phyloP scores from a whole-genome alignment of 2,888 invertebrate species.

The Andrena camellia region DNA sequence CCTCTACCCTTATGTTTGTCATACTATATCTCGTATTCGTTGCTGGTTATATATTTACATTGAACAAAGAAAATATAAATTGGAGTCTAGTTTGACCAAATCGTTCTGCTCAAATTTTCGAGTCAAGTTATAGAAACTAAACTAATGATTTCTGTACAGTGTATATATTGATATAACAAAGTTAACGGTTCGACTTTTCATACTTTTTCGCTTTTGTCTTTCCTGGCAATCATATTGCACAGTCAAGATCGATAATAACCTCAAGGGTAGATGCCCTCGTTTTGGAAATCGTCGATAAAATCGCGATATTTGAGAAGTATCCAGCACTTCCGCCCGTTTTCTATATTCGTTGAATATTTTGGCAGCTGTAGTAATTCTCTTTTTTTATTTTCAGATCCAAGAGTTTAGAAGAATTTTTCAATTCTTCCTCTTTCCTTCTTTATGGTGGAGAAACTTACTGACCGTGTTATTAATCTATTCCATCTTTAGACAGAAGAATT shows the following conservation, averaged over 20 bases:
- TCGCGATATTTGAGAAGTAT: neutral
- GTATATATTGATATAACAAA: neutral
- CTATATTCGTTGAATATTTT: neutral
- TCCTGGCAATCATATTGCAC: neutral
- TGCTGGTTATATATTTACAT: too few species aligned
- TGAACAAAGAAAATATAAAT: too few species aligned
- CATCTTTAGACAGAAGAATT: too few species aligned
- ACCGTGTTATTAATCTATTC: too few species aligned
- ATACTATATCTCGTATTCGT: too few species aligned
- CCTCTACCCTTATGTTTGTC: too few species aligned
- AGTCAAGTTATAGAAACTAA: neutral
- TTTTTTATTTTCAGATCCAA: neutral
- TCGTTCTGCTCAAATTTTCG: neutral
- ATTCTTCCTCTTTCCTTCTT: neutral
- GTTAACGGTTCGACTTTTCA: neutral
- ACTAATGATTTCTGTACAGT: neutral
- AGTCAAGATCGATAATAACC: neutral
- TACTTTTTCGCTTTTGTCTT: neutral
- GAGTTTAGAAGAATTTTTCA: neutral
- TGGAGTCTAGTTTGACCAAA: neutral
- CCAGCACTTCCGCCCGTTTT: neutral
- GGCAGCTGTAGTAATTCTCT: neutral
- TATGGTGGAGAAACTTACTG: neutral
- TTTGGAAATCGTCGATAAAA: conserved; percentile 3
- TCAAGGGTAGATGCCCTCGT: neutral